Percentiles rank a stretch among this genome's conserved stretches.
These are phyloP conservation scores for Ranitomeya variabilis DNA, from an alignment of 2,113 vertebrate genomes.

Conservation along the genomic window DNA sequence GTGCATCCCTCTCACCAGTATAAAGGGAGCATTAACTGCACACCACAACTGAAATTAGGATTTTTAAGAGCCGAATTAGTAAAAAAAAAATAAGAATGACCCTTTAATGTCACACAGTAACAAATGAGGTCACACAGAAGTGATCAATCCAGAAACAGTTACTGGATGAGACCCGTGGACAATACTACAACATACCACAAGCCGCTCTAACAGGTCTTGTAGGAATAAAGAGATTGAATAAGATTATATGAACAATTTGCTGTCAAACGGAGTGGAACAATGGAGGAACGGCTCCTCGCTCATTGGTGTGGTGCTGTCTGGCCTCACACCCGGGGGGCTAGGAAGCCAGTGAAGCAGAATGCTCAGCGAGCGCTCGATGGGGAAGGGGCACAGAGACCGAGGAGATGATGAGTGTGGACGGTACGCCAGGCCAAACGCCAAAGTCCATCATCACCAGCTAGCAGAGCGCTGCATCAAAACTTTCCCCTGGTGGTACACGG, in stretches of 20 bases:
- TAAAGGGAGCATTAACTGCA: no score
- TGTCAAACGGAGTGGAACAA: slow-evolving; percentile 43
- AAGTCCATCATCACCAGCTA: slow-evolving; percentile 1
- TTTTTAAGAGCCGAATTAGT: no score
- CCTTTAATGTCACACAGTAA: background rate
- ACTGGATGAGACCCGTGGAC: background rate
- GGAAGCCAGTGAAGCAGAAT: slow-evolving; percentile 22
- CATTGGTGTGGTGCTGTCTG: background rate
- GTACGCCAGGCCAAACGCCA: background rate
- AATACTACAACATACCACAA: background rate
- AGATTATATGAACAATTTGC: slow-evolving; percentile 47
- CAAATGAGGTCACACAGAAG: background rate
- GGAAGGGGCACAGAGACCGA: background rate
- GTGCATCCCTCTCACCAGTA: no score
- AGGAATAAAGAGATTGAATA: background rate
- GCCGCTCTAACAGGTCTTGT: background rate
- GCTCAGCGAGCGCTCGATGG: background rate
- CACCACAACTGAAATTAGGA: no score
- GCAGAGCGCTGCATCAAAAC: background rate
- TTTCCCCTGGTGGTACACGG: background rate
- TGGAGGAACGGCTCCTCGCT: background rate
- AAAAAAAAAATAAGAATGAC: no score
- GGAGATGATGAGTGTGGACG: slow-evolving; percentile 29
- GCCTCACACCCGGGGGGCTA: slow-evolving; percentile 5
- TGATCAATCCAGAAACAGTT: background rate